Evolutionary conservation across 1,140 invertebrate species (phyloP), one percentile per base, ranked within the genome.

Genomic region (Macrosteles quadrilineatus): DNA sequence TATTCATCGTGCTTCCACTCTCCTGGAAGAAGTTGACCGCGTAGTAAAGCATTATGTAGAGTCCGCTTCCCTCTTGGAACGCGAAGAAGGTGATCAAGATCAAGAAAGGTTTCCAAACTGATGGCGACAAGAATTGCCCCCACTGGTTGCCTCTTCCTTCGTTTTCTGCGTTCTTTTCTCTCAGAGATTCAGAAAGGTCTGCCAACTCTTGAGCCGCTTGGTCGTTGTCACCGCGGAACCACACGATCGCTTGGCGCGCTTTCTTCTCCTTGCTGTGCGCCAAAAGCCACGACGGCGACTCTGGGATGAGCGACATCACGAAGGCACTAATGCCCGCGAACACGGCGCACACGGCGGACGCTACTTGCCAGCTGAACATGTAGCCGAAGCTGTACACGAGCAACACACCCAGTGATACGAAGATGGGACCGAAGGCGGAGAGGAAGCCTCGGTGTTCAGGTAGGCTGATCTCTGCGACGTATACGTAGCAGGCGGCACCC

Each of bases 21-120:
- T 88, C 85, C 70, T 87, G 83, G 74, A 91, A 87, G 74, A 91
- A 85, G 67, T 84, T 85, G 0, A 91, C 88, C 0, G 88, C 87
- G 73, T 92, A 93, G 77, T 91, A 93, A 36, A 93, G 81, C 4
- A 93, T 87, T 0, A 90, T 87, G 79, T 93, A 91, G 19, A 91
- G 90, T 2, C 90, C 90, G 0, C 86, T 88, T 59, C 88, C 81
- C 74, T 90, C 88, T 83, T 91, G 90, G 69, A 90, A 85, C 4
- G 87, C 75, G 78, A 91, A 91, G 76, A 90, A 86, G 0, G 81
- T 72, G 1, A 89, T 80, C 0, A 90, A 80, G 1, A 90, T 82
- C 0, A 85, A 71, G 73, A 91, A 89, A 0, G 90, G 89, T 74
- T 88, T 89, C 71, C 88, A 80, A 0, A 85, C 82, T 43, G 78